Conservation (phyloP, 2,797 vertebrate genomes). For the Phoebastria nigripes region DNA sequence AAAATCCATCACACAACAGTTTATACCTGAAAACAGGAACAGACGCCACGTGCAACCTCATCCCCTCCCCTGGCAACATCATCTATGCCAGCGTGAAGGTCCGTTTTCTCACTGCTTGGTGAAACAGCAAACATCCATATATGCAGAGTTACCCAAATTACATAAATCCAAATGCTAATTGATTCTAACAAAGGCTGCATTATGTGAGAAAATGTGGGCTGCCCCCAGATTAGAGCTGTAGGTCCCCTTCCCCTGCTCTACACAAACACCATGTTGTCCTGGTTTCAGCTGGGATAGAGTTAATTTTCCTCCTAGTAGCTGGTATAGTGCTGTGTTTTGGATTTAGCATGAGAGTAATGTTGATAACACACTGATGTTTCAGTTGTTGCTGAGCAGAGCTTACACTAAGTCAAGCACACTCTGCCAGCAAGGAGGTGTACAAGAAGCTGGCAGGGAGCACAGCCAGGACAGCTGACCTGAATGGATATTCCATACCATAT, state of each 20-base stretch:
- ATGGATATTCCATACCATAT: too few relatives aligned
- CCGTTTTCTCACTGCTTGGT: neutral
- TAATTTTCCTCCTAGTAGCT: too few relatives aligned
- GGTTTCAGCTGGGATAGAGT: too few relatives aligned
- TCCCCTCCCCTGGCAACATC: neutral
- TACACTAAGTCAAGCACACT: too few relatives aligned
- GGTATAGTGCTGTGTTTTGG: too few relatives aligned
- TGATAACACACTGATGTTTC: too few relatives aligned
- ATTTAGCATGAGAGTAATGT: too few relatives aligned
- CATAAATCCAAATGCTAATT: neutral
- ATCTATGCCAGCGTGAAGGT: neutral
- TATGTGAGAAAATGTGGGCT: neutral
- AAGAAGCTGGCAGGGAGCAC: too few relatives aligned
- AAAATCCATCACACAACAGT: neutral
- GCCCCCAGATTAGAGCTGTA: neutral
- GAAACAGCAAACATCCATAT: neutral
- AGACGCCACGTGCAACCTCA: rapidly evolving
- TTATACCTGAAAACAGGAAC: neutral
- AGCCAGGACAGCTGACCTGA: too few relatives aligned
- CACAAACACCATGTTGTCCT: neutral
- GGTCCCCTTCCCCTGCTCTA: neutral
- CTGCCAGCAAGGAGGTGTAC: too few relatives aligned
- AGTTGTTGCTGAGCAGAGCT: too few relatives aligned
- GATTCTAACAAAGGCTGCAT: neutral
- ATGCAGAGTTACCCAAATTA: neutral